Evolutionary conservation across 2,888 invertebrate genomes (phyloP), one percentile per base, ranked within the genome.

Genomic region (Watsonalla binaria): DNA sequence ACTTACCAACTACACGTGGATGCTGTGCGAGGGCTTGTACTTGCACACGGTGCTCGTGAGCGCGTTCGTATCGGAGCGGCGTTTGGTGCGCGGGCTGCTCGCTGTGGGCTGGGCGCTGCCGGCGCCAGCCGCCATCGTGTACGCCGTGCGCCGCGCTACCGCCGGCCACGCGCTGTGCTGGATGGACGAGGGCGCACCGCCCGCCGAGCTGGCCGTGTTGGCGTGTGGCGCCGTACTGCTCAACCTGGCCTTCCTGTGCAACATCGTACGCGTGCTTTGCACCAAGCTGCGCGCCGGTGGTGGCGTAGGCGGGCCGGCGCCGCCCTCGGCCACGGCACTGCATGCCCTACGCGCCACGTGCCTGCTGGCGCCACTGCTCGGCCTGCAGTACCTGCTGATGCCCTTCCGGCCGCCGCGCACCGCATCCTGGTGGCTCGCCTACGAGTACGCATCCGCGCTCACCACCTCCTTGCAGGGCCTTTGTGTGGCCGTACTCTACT

Each of bases 21-120:
- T 98, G 98, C 92, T 98, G 73, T 97, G 97, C 88, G 98, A 98
- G 86, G 98, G 98, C 0, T 93, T 98, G 62, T 98, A 98, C 86
- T 92, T 98, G 63, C 98, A 98, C 89, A 98, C 98, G 0, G 94
- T 98, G 65, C 94, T 98, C 0, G 97, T 98, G 15, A 93, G 95
- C 62, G 96, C 98, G 5, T 98, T 98, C 85, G 95, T 97, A 63
- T 95, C 96, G 15, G 98, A 98, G 87, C 94, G 95, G 63, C 94
- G 94, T 59, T 92, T 98, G 61, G 92, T 98, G 66, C 94, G 95
- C 71, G 96, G 95, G 90, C 93, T 98, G 84, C 94, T 96, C 80
- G 91, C 93, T 39, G 92, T 96, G 51, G 98, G 98, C 59, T 98
- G 98, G 98, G 92, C 93, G 54, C 92, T 95, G 59, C 97, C 97